phyloP scores from a whole-genome alignment of 2,113 vertebrate species.

The Bos indicus region DNA sequence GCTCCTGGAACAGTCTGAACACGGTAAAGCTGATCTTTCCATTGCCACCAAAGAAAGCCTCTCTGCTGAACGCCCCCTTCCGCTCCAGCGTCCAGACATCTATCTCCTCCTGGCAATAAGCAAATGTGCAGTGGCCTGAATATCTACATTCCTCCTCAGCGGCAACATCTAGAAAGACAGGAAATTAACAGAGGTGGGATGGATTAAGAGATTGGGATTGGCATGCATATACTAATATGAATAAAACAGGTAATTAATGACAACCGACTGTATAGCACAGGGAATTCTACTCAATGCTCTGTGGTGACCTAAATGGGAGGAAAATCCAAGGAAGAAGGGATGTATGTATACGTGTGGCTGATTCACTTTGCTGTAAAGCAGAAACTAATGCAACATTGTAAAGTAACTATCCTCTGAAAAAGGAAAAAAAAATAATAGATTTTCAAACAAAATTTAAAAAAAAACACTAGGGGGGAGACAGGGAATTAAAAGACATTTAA shows the following conservation, averaged over 20 bases:
- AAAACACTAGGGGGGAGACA: background rate
- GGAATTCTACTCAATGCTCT: background rate
- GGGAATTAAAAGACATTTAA: background rate
- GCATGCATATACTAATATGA: background rate
- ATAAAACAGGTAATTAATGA: background rate
- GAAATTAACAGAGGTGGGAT: background rate
- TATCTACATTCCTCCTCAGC: constrained; percentile 93
- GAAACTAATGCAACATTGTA: background rate
- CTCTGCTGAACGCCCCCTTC: constrained; percentile 94
- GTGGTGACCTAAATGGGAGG: background rate
- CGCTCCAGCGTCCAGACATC: constrained; percentile 97
- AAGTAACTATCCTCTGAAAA: background rate
- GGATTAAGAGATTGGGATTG: background rate
- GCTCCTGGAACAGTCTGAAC: constrained; percentile 92
- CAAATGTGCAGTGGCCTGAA: constrained; percentile 95
- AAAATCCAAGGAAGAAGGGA: background rate
- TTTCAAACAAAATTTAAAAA: background rate
- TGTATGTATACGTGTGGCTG: background rate
- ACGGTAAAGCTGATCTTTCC: constrained; percentile 88
- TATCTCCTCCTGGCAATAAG: constrained; percentile 98
- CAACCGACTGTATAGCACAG: background rate
- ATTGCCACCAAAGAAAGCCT: constrained; percentile 90
- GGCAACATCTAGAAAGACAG: constrained; percentile 86
- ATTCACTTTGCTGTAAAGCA: background rate
- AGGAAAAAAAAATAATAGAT: background rate